Evolutionary conservation across 2,888 invertebrate genomes (phyloP).

Genomic region (Unio pictorum): DNA sequence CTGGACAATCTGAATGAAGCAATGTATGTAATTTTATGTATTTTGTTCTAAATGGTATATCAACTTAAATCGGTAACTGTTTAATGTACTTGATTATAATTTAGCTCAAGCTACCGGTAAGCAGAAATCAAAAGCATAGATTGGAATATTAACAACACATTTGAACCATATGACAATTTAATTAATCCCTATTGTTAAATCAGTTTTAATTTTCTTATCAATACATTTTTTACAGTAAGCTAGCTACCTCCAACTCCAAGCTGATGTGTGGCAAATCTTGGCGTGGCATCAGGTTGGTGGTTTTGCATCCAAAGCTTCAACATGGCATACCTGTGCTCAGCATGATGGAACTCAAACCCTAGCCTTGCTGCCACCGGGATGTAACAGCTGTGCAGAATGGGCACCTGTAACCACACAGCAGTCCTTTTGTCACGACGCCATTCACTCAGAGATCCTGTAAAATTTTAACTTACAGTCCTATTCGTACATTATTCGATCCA

Average conservation of each 20-base stretch:
- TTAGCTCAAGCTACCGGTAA: too few relatives aligned
- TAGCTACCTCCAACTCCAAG: slow-evolving; percentile 66
- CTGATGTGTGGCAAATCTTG: slow-evolving; percentile 67
- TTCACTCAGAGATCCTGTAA: slow-evolving; percentile 42
- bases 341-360: slow-evolving; percentile 67
- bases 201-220: background rate
- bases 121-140: too few relatives aligned
- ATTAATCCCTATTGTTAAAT: too few relatives aligned
- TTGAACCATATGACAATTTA: too few relatives aligned
- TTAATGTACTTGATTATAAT: too few relatives aligned
- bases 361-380: slow-evolving; percentile 52
- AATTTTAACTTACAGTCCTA: too few relatives aligned
- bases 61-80: too few relatives aligned
- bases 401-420: slow-evolving; percentile 62
- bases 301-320: slow-evolving; percentile 59
- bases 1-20: too few relatives aligned
- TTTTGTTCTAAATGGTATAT: too few relatives aligned
- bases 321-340: slow-evolving; percentile 56
- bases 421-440: slow-evolving; percentile 47
- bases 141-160: too few relatives aligned
- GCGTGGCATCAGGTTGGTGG: slow-evolving; percentile 41
- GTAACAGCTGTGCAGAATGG: slow-evolving; percentile 47
- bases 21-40: too few relatives aligned
- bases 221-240: background rate
- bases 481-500: too few relatives aligned